Percentiles rank a stretch among this genome's conserved stretches.
Evolutionary conservation across 2,113 vertebrate genomes (phyloP).

Genomic region (Clinocottus analis): DNA sequence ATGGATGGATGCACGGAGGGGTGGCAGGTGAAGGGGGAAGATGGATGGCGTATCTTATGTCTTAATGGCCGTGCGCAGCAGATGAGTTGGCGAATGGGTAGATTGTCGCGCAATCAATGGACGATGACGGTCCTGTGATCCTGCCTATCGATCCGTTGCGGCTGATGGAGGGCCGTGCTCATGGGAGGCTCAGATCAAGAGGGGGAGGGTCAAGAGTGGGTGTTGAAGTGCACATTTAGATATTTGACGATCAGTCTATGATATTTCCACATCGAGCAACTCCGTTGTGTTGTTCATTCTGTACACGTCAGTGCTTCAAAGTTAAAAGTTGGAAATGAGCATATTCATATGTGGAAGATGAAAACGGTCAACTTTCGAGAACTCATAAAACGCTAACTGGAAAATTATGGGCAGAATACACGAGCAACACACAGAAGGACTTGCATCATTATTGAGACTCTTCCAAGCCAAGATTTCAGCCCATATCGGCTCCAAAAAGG

Average conservation of each 20-base stretch:
- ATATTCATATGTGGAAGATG: neutral
- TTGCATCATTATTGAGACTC: neutral
- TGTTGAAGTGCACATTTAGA: neutral
- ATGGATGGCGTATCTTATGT: conserved; percentile 48
- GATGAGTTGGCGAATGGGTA: conserved; percentile 28
- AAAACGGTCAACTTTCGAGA: neutral
- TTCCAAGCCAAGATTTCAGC: neutral
- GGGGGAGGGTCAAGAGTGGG: neutral
- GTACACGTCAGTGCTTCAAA: too few relatives aligned
- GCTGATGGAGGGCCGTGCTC: conserved; percentile 40
- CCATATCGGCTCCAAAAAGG: neutral
- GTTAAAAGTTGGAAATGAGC: too few relatives aligned
- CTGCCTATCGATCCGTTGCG: conserved; percentile 60
- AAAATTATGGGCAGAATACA: neutral
- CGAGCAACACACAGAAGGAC: neutral
- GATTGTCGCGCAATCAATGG: conserved; percentile 56
- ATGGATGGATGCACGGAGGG: conserved; percentile 5
- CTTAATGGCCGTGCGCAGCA: conserved; percentile 40
- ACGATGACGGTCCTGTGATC: conserved; percentile 38
- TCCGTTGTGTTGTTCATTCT: too few relatives aligned
- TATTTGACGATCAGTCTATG: neutral
- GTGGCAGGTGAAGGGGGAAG: neutral
- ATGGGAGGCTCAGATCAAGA: neutral
- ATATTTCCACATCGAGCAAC: too few relatives aligned
- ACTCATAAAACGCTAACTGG: neutral